Base-by-base conservation (phyloP, 2,888 invertebrate genomes). In the Erynnis tages region DNA sequence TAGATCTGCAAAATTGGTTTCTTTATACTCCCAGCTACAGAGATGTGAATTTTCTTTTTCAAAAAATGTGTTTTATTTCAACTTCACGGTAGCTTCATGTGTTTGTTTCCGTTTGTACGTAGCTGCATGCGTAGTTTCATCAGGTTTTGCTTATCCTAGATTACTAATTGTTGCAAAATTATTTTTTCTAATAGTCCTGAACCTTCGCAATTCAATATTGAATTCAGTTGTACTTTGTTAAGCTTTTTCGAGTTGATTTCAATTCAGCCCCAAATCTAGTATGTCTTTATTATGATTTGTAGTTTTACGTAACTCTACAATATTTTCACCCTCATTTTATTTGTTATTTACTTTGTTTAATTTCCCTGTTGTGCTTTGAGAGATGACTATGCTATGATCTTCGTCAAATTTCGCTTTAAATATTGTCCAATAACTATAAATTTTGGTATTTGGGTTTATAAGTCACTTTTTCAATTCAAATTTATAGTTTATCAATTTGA, bases 71-170 rank as follows among this genome's bases (percentile, higher is more conserved):
- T 29, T 38, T 47, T 38, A 29, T 11, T 35, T 37, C 37, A 29
- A 37, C 1, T 13, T 40, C 30, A 38, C 29, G 19, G 14, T 48
- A 48, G 48, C 14, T 30, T 23, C 40, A 40, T 49, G 21, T 16
- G 38, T 47, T 40, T 38, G 27, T 37, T 47, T 40, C 17, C 35
- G 32, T 49, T 40, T 40, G 40, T 23, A 5, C 4, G 19, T 40
- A 40, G 40, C 10, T 32, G 48, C 40, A 49, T 49, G 48, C 40
- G 19, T 40, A 49, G 40, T 11, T 8, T 38, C 17, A 35, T 47
- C 17, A 25, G 19, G 17, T 30, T 32, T 41, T 41, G 48, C 48
- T 49, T 44, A 11, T 13, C 38, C 21, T 40, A 48, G 38, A 30
- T n/a, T 40, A 48, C 38, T 48, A 40, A 48, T 48, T 40, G 2